These are phyloP conservation scores for Melanotaenia parkinsoni DNA, from an alignment of 2,797 vertebrate genomes.

Conservation along the genomic window DNA sequence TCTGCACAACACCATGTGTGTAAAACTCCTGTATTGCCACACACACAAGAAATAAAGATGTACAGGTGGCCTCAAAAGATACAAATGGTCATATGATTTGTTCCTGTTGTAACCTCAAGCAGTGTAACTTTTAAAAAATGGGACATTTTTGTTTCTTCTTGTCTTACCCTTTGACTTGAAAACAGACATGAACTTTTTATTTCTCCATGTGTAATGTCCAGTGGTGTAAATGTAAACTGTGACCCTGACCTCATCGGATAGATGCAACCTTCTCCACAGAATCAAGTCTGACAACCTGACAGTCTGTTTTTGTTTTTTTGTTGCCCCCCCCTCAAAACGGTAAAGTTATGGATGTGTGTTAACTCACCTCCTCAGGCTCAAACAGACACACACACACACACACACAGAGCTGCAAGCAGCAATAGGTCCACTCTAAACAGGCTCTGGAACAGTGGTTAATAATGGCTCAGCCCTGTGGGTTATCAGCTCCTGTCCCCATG, in stretches of 20 bases:
- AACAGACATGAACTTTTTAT: no score
- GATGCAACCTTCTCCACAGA: background rate
- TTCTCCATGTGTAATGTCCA: no score
- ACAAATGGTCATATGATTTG: no score
- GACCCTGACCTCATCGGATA: background rate
- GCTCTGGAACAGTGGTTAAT: slow-evolving; percentile 1
- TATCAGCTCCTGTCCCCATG: slow-evolving; percentile 29
- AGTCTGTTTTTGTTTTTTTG: background rate
- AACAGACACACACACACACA: background rate
- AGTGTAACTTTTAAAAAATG: no score
- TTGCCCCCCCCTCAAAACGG: background rate
- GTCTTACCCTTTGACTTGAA: no score
- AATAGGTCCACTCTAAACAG: background rate
- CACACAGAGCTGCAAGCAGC: background rate
- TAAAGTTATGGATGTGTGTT: background rate
- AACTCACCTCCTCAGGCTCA: background rate
- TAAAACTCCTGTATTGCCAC: no score
- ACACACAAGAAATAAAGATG: no score
- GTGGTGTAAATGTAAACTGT: background rate
- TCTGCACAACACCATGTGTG: no score
- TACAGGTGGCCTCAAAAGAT: no score
- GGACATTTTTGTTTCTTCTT: no score
- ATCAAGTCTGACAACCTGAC: no score
- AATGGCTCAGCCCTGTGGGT: slow-evolving; percentile 21
- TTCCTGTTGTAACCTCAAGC: no score